phyloP scores from a whole-genome alignment of 2,113 vertebrate genomes.

The Dicerorhinus sumatrensis region DNA sequence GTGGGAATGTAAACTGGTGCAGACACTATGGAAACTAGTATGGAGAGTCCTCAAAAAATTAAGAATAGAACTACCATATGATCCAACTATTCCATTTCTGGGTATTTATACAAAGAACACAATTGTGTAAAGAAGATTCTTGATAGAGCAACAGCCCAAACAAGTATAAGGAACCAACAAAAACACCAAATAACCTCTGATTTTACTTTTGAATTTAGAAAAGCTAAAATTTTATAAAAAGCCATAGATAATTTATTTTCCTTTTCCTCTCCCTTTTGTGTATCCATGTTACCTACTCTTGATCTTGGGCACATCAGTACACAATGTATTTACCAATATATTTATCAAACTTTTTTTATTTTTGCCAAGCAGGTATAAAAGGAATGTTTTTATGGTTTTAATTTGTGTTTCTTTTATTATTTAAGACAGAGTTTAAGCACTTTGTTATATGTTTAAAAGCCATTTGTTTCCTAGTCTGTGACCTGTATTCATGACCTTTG shows the following conservation, averaged over 20 bases:
- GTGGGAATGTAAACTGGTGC: too few relatives aligned
- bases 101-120: too few relatives aligned
- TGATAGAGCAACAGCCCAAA: background rate
- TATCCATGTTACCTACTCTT: background rate
- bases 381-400: background rate
- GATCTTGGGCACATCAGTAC: background rate
- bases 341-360: background rate
- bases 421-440: background rate
- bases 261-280: background rate
- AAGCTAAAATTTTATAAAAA: background rate
- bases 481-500: background rate
- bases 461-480: background rate
- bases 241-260: background rate
- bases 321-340: background rate
- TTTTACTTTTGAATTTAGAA: slow-evolving; percentile 25
- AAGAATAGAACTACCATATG: too few relatives aligned
- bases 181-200: background rate
- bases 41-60: too few relatives aligned
- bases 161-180: background rate
- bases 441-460: background rate
- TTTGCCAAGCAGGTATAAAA: background rate
- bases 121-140: background rate
- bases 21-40: too few relatives aligned
- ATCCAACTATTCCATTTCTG: too few relatives aligned
- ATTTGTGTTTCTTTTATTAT: background rate